A percentile compares a stretch with the other conserved stretches of the same genome.
Evolutionary conservation across 2,113 vertebrate genomes (phyloP).

Genomic region (Notechis scutatus): DNA sequence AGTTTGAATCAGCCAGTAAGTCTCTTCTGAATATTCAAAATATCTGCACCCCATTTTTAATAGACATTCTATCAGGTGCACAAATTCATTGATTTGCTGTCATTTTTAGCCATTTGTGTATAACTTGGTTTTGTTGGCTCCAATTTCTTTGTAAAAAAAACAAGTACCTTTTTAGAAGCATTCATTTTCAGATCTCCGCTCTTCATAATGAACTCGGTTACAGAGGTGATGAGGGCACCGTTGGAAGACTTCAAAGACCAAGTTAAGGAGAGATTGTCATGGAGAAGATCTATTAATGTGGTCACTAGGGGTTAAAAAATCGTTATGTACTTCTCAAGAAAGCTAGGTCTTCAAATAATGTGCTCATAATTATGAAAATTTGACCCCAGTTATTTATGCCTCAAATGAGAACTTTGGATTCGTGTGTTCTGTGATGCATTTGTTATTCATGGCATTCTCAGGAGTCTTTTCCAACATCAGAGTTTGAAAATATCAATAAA

Average conservation of each 20-base stretch:
- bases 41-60: background rate
- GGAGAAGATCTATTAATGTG: background rate
- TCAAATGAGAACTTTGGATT: background rate
- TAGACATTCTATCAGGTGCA: background rate
- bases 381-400: background rate
- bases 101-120: background rate
- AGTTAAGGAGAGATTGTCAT: background rate
- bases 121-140: background rate
- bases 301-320: background rate
- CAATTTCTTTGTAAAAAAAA: background rate
- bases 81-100: background rate
- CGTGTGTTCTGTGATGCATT: background rate
- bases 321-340: background rate
- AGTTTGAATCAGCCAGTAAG: background rate
- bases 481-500: background rate
- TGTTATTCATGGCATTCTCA: background rate
- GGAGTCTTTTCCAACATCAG: background rate
- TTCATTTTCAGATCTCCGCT: background rate
- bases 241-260: background rate
- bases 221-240: background rate
- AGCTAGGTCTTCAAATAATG: background rate
- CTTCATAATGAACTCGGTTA: background rate
- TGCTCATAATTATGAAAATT: background rate
- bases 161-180: background rate
- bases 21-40: background rate